Base-by-base conservation (phyloP, 2,797 vertebrate species). In the Acrocephalus scirpaceus region DNA sequence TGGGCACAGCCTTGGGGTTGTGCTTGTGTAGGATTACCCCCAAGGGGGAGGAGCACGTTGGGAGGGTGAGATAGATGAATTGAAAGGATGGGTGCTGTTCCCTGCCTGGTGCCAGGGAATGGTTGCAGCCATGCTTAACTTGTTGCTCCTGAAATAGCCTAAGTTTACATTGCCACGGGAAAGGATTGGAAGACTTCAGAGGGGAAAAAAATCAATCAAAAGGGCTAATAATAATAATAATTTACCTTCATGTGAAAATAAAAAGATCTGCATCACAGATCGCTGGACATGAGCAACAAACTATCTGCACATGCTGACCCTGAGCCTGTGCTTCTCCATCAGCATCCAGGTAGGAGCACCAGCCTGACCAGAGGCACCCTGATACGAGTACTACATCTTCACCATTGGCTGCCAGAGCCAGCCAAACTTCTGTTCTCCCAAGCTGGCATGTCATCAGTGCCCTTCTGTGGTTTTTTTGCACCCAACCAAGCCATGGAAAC, bases 61-160 rank as follows among this genome's bases (percentile, higher is more conserved):
- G 69, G 34, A 90, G 38, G n/a, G 27, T 42, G 13, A 86, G 27
- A 76, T 10, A 22, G 62, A 69, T 53, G 53, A 70, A 90, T 75
- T 0, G 0, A 58, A 84, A 22, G 70, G 64, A 13, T 0, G 5
- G n/a, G 38, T 3, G 4, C 77, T 76, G 26, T 11, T 90, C 53
- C 23, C 32, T 86, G 87, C 85, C 17, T 13, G 1, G 61, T 96
- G 78, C 81, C 84, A 86, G 30, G 74, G 88, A 95, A 93, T 2
- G 0, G 81, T 13, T 2, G 0, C 50, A 48, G 58, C 64, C 15
- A 4, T 91, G 93, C 95, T 93, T 91, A 95, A 91, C 72, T 65
- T 95, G 82, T 40, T 93, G 79, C 30, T 96, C 93, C 96, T 5
- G 13, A 96, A 96, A 96, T 92, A 95, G 90, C 75, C 69, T 88